Conservation (phyloP, 2,888 invertebrate genomes). For the Cephus spinipes region DNA sequence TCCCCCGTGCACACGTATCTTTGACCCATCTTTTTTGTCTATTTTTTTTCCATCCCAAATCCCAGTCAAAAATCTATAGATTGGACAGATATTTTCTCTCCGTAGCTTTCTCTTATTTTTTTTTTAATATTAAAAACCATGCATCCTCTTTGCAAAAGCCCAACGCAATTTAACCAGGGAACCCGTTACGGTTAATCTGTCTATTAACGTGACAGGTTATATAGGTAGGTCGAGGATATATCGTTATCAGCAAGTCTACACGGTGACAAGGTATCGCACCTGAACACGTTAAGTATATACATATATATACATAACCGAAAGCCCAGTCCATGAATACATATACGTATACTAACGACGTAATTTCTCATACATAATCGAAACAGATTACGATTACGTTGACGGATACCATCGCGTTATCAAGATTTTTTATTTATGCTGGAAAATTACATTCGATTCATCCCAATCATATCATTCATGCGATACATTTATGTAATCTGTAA, state of each 20-base stretch:
- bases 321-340: constrained; percentile 44
- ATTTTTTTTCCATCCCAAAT: background rate
- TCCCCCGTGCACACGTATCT: background rate
- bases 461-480: background rate
- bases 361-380: constrained; percentile 39
- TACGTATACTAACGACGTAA: constrained; percentile 25
- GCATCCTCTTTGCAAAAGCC: background rate
- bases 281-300: background rate
- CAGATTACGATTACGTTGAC: constrained; percentile 3
- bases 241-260: background rate
- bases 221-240: background rate
- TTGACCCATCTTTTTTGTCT: background rate
- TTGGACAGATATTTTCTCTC: background rate
- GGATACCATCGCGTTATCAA: background rate
- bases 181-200: constrained; percentile 29
- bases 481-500: background rate
- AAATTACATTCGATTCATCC: background rate
- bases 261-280: background rate
- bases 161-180: background rate
- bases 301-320: background rate
- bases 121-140: background rate
- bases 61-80: background rate
- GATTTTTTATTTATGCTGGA: background rate
- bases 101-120: background rate
- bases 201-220: constrained; percentile 41